Conservation (phyloP, 2,113 vertebrate species). For the Zeus faber region DNA sequence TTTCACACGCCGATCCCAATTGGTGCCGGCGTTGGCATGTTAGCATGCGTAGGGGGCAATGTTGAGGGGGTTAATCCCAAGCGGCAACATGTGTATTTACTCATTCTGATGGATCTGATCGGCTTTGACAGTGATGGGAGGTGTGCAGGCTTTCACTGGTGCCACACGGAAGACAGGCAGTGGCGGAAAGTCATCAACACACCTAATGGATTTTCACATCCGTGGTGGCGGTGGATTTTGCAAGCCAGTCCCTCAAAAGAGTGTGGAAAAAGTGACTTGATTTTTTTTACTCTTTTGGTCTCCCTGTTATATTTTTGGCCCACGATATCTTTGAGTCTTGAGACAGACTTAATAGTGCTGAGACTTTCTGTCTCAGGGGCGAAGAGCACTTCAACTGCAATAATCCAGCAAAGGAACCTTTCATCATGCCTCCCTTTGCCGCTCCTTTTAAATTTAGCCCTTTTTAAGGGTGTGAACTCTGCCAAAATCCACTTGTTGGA, state of each 20-base stretch:
- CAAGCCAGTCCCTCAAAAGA: background rate
- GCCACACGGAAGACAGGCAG: background rate
- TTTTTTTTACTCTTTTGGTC: background rate
- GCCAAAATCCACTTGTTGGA: background rate
- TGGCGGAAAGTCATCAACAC: background rate
- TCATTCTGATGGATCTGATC: background rate
- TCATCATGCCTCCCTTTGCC: background rate
- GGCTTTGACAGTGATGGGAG: background rate
- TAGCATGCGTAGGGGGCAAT: background rate
- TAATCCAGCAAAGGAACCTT: background rate
- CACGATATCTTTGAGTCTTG: background rate
- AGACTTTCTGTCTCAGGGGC: background rate
- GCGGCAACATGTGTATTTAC: background rate
- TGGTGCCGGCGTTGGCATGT: background rate
- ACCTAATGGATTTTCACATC: conserved; percentile 7
- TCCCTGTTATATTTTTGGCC: background rate
- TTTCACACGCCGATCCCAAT: too few species aligned
- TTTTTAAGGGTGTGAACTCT: background rate
- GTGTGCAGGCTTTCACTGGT: background rate
- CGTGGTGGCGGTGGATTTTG: background rate
- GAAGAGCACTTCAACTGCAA: background rate
- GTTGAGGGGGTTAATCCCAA: background rate
- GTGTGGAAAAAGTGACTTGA: background rate
- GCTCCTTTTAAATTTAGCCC: background rate
- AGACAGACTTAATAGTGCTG: background rate